A percentile compares a stretch with the other conserved stretches of the same genome.
Evolutionary conservation across 2,797 vertebrate species (phyloP).

Genomic region (Melanotaenia maccullochi): DNA sequence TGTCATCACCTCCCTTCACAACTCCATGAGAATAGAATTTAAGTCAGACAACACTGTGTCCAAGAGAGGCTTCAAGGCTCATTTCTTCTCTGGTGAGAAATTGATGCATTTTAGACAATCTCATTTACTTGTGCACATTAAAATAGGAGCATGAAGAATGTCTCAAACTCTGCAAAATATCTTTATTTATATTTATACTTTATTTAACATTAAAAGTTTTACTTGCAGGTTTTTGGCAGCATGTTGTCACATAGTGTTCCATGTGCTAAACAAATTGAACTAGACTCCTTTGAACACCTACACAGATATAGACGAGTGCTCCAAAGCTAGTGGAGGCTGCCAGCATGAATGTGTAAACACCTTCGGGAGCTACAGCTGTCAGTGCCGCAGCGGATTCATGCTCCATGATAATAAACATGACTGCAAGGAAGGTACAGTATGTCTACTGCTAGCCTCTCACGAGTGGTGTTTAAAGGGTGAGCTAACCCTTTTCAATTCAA

Average conservation of each 20-base stretch:
- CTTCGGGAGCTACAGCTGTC: constrained; percentile 95
- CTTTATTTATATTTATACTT: too few relatives aligned
- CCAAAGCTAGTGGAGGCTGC: constrained; percentile 94
- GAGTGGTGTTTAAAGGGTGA: not conserved
- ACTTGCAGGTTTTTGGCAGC: not conserved
- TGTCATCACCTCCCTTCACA: constrained; percentile 94
- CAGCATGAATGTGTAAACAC: constrained; percentile 98
- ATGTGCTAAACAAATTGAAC: not conserved
- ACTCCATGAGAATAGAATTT: constrained; percentile 99
- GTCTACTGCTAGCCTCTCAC: not conserved
- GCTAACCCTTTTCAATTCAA: not conserved
- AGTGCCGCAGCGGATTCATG: constrained; percentile 93
- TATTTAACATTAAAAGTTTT: too few relatives aligned
- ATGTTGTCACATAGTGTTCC: not conserved
- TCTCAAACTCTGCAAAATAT: too few relatives aligned
- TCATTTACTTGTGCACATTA: too few relatives aligned
- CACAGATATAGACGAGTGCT: constrained; percentile 96
- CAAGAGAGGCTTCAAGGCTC: constrained; percentile 97
- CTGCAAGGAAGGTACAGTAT: constrained; percentile 93
- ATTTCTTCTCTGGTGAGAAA: constrained; percentile 93
- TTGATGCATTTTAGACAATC: not conserved
- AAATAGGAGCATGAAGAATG: too few relatives aligned
- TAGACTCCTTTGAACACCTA: constrained; percentile 24
- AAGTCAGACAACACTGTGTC: constrained; percentile 97
- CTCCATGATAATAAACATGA: constrained; percentile 94